Evolutionary conservation across 2,888 invertebrate genomes (phyloP).

Genomic region (Zeuzera pyrina): DNA sequence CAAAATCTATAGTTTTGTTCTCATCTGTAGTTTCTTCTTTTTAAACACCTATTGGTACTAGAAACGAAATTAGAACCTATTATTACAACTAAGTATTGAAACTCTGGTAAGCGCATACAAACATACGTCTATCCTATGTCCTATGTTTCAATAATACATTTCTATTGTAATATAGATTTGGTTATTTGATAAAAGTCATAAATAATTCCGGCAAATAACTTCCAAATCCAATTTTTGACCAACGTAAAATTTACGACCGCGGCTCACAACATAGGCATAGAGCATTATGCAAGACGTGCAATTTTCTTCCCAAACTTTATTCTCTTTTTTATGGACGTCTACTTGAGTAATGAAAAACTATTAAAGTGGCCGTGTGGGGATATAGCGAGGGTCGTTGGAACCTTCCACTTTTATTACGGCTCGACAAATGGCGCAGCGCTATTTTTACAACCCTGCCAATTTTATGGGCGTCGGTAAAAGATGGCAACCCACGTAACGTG

Average conservation of each 20-base stretch:
- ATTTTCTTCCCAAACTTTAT: conserved; percentile 64
- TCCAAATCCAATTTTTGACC: conserved; percentile 44
- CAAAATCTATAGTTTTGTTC: too few relatives aligned
- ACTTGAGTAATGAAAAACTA: conserved; percentile 72
- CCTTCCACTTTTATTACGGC: conserved; percentile 55
- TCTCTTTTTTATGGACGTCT: conserved; percentile 57
- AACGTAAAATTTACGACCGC: conserved; percentile 45
- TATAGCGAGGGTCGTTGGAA: conserved; percentile 57
- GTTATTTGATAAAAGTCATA: too few relatives aligned
- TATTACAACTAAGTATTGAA: too few relatives aligned
- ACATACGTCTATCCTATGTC: too few relatives aligned
- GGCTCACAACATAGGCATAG: conserved; percentile 30
- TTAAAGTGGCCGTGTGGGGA: conserved; percentile 61
- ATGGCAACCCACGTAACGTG: conserved; percentile 47
- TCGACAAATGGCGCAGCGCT: conserved; percentile 48
- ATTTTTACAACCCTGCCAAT: conserved; percentile 58
- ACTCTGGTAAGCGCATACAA: too few relatives aligned
- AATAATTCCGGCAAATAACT: conserved; percentile 39
- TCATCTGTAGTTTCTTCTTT: too few relatives aligned
- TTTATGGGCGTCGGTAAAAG: conserved; percentile 50
- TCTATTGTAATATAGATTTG: too few relatives aligned
- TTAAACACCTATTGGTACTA: too few relatives aligned
- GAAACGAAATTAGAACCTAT: too few relatives aligned
- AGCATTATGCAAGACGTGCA: conserved; percentile 63
- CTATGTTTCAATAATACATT: too few relatives aligned